Evolutionary conservation across 2,888 invertebrate species (phyloP), one percentile per base, ranked within the genome.

Genomic region (Drosophila nr. medialis): DNA sequence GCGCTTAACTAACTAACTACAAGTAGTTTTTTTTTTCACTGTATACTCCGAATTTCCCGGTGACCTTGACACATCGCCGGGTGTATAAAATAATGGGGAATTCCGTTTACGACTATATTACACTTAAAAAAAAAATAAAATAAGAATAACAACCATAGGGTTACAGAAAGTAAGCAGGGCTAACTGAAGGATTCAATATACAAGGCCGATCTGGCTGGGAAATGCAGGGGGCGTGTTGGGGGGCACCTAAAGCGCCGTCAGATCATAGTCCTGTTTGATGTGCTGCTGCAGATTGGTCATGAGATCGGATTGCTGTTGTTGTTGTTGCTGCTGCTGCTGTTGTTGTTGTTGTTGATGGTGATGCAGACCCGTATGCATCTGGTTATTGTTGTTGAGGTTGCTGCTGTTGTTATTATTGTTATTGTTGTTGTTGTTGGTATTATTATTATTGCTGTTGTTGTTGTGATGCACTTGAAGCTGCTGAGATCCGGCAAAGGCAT

Each of bases 261-360:
- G 95, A 93, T 96, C 97, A 92, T 97, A 97, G 94, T 97, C 97
- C 85, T 97, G 96, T 93, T 97, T 97, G 90, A 97, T 96, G 90
- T 95, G 93, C 75, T 91, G 91, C 80, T 92, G 92, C 78, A 92
- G 91, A 85, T 92, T 92, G 81, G 77, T 89, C 84, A 92, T 79
- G 90, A 92, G 86, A 82, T 92, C 87, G 86, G 92, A 91, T 85
- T 90, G 90, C 53, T 89, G 85, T 29, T 84, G 86, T 36, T 84
- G 83, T 18, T 87, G 87, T 32, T 86, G 88, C 59, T 81, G 86
- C 38, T 55, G 55, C 11, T 27, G 48, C 15, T 45, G 42, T 30
- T 90, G 90, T 49, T 89, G 85, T n/a, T 86, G 87, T 36, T 86
- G 45, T 8, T 45, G 45, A 56, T 83, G 88, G 59, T 65, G 75